Evolutionary conservation across 2,888 invertebrate genomes (phyloP), one percentile per base, ranked within the genome.

Genomic region (Drosophila nr. medialis): DNA sequence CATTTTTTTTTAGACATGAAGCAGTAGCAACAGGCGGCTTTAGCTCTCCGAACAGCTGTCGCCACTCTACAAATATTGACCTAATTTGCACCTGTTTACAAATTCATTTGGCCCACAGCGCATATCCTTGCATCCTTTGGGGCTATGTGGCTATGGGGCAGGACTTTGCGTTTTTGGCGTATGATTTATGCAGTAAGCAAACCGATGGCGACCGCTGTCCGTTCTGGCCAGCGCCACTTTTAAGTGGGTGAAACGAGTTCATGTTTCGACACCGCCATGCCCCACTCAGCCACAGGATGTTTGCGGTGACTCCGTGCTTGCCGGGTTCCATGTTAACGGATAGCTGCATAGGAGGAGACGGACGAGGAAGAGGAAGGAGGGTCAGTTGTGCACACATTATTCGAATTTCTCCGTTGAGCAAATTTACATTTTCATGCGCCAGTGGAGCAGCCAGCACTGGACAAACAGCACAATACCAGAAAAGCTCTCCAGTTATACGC

Each of bases 11-110:
- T 24, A 15, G 15, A 24, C 45, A 45, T 24, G 45, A 2, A 45
- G 38, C 60, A 53, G 34, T 51, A 66, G 70, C 80, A 81, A 81
- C 66, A 71, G 67, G 56, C 62, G 53, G 70, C 70, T 77, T 64
- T 75, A 50, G 72, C 59, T 64, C 65, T 45, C 11, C 62, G 51
- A 81, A 77, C 82, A 82, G 85, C 82, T 82, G 80, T 82, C 64
- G 77, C 71, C 71, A 67, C 71, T 81, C 67, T 58, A 81, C 74
- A 77, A 80, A 84, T 80, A 86, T 83, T 84, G 87, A 84, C 84
- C 83, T 72, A 87, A 84, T 84, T 87, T 83, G 86, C 83, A 87
- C 81, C 84, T 84, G 84, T 77, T 84, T 84, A 84, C 81, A 85
- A 87, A 87, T 87, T 84, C 87, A 84, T 87, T 87, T 70, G 73